Conservation (phyloP, 23 tunicate genomes). For the Ciona savignyi region DNA sequence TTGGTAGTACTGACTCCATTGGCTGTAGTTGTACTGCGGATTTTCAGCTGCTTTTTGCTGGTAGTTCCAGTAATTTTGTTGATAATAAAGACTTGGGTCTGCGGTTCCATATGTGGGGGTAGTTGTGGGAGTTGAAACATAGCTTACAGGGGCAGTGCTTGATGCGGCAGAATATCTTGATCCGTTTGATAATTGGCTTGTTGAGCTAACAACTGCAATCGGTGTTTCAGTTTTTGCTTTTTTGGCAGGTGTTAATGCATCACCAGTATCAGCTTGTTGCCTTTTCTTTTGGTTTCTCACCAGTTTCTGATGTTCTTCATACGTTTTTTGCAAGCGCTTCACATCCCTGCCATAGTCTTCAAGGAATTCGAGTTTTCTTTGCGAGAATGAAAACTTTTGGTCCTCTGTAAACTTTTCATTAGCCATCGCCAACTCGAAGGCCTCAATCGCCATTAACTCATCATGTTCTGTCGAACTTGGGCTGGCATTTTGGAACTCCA, state of each 20-base stretch:
- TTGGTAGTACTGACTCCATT: constrained; percentile 80
- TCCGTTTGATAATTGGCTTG: constrained; percentile 29
- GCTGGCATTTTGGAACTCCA: constrained; percentile 60
- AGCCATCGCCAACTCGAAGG: constrained; percentile 56
- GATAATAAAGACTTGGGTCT: constrained; percentile 64
- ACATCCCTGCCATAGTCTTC: constrained; percentile 87
- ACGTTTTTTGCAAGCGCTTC: constrained; percentile 59
- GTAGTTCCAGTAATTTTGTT: constrained; percentile 85
- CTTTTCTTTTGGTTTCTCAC: constrained; percentile 57
- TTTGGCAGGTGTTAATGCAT: constrained; percentile 35
- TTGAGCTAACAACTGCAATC: constrained; percentile 22
- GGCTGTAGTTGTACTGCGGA: constrained; percentile 60
- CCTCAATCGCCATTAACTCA: constrained; percentile 57
- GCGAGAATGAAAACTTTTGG: constrained; percentile 70
- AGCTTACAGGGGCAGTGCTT: constrained; percentile 14
- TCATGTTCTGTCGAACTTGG: constrained; percentile 10
- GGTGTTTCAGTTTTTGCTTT: constrained; percentile 61
- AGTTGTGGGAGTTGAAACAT: constrained; percentile 9
- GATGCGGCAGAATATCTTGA: constrained; percentile 8
- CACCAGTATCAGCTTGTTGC: constrained; percentile 15
- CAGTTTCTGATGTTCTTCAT: constrained; percentile 89
- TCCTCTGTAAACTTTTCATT: constrained; percentile 69
- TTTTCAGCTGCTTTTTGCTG: constrained; percentile 22
- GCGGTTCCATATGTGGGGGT: constrained; percentile 19
- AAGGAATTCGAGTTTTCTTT: constrained; percentile 70